phyloP scores from a whole-genome alignment of 2,113 vertebrate species.

The Peromyscus polionotus region DNA sequence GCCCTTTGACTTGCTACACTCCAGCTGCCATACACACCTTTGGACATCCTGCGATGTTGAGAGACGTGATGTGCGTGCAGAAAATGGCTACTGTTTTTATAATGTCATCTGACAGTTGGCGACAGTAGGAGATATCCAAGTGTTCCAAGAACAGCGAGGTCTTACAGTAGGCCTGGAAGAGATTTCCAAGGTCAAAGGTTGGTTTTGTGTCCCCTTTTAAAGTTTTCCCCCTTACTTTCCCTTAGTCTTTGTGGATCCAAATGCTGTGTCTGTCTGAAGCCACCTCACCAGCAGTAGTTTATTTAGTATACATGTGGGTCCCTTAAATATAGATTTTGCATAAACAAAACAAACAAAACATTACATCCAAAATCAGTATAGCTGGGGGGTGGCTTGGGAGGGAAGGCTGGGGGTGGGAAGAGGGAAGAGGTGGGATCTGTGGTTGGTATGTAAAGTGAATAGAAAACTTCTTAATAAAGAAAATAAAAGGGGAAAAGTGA shows the following conservation, averaged over 20 bases:
- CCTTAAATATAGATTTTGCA: background rate
- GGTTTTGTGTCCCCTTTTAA: background rate
- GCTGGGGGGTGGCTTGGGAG: too few relatives aligned
- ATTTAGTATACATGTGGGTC: constrained; percentile 2
- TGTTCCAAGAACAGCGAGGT: constrained; percentile 85
- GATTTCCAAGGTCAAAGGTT: constrained; percentile 60
- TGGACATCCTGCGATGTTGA: constrained; percentile 87
- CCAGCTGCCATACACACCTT: constrained; percentile 84
- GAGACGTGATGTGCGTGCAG: constrained; percentile 85
- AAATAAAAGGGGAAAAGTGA: too few relatives aligned
- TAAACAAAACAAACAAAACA: background rate
- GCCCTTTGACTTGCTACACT: background rate
- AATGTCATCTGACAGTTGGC: constrained; percentile 86
- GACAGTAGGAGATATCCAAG: constrained; percentile 88
- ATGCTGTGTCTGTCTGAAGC: background rate
- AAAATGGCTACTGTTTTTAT: constrained; percentile 88
- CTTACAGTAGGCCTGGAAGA: constrained; percentile 89
- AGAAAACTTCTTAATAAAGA: too few relatives aligned
- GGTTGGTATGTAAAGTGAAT: too few relatives aligned
- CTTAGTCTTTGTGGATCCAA: background rate
- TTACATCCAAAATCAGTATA: background rate
- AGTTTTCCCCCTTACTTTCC: background rate
- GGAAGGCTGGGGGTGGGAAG: too few relatives aligned
- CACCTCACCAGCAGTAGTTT: background rate
- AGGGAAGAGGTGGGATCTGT: too few relatives aligned